Percentiles rank a stretch among this genome's conserved stretches.
Evolutionary conservation across 2,888 invertebrate species (phyloP).

Genomic region (Synanthedon myopaeformis): DNA sequence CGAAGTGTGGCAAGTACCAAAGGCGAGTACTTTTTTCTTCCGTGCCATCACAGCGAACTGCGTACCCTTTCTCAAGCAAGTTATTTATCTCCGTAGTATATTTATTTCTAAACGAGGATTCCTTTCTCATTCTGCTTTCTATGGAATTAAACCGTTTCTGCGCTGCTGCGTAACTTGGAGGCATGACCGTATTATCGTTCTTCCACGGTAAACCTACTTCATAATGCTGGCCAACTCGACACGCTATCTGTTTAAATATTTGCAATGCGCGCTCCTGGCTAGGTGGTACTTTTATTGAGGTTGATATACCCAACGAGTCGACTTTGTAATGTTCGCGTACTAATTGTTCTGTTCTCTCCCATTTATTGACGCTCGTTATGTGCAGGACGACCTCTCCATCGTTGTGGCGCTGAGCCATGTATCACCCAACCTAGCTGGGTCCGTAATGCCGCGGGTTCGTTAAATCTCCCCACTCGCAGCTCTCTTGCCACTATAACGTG

Average conservation of each 20-base stretch:
- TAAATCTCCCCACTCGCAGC: too few relatives aligned
- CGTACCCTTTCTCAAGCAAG: neutral
- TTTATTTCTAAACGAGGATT: neutral
- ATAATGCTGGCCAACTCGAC: neutral
- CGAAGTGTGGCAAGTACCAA: neutral
- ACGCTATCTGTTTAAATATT: too few relatives aligned
- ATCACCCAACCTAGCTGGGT: neutral
- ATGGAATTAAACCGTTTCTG: neutral
- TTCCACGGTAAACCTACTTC: neutral
- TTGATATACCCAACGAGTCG: neutral
- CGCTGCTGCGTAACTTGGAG: neutral
- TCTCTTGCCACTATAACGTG: too few relatives aligned
- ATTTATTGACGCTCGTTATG: neutral
- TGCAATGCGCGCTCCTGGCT: too few relatives aligned
- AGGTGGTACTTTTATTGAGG: too few relatives aligned
- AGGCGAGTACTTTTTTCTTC: neutral
- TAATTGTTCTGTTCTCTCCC: neutral
- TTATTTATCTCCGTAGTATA: neutral
- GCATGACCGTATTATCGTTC: neutral
- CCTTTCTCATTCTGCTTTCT: neutral
- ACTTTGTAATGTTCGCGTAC: neutral
- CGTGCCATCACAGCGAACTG: neutral
- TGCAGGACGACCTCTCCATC: neutral
- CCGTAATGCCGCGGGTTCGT: too few relatives aligned
- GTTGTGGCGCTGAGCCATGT: neutral